phyloP scores from a whole-genome alignment of 1,140 invertebrate species.

The Dryas iulia region DNA sequence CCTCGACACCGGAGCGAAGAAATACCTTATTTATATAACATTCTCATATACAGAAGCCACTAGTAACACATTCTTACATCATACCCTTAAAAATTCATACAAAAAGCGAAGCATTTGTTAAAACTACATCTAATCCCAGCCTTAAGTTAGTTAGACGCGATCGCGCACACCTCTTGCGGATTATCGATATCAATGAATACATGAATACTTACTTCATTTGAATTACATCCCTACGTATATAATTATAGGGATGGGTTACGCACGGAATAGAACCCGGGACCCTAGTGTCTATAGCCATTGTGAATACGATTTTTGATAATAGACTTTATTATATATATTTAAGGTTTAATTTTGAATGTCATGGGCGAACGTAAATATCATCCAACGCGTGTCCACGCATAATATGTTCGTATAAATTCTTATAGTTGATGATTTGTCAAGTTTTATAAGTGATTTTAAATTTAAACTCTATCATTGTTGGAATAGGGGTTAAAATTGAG shows the following conservation, averaged over 20 bases:
- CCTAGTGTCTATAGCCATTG: not conserved
- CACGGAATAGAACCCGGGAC: constrained; percentile 28
- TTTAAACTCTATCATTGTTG: constrained; percentile 15
- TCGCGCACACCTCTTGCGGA: constrained; percentile 55
- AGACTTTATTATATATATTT: constrained; percentile 28
- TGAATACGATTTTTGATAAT: not conserved
- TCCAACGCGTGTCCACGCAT: constrained; percentile 66
- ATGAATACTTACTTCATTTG: constrained; percentile 33
- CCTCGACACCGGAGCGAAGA: too few relatives aligned
- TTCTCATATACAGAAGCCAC: too few relatives aligned
- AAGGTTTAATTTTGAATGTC: constrained; percentile 42
- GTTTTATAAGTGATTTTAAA: constrained; percentile 41
- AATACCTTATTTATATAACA: too few relatives aligned
- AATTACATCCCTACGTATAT: constrained; percentile 46
- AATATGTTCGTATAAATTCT: constrained; percentile 67
- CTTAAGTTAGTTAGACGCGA: constrained; percentile 39
- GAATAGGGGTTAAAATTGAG: not conserved
- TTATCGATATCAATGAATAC: constrained; percentile 53
- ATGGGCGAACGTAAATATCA: constrained; percentile 42
- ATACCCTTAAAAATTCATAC: not conserved
- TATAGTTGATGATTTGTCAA: constrained; percentile 72
- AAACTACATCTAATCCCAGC: constrained; percentile 46
- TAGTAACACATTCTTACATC: not conserved
- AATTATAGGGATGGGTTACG: constrained; percentile 42
- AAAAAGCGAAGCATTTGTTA: constrained; percentile 14